phyloP scores from a whole-genome alignment of 2,113 vertebrate species.

The Mesoclemmys tuberculata region DNA sequence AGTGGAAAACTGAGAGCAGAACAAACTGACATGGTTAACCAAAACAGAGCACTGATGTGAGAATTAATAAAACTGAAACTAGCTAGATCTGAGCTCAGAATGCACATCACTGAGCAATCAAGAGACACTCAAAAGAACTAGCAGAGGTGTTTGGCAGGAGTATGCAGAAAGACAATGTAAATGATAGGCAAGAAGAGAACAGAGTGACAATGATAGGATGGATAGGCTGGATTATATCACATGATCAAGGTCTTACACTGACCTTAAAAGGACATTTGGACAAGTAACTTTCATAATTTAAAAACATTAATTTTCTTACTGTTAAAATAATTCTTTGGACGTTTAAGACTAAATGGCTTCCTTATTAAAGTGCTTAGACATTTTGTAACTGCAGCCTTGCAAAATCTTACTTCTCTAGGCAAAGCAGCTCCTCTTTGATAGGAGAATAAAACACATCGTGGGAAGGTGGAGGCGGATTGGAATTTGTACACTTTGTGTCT shows the following conservation, averaged over 20 bases:
- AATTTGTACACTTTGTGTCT: background rate
- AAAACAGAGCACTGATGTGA: background rate
- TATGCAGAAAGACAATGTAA: background rate
- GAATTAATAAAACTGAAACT: background rate
- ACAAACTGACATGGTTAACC: background rate
- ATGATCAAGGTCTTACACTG: background rate
- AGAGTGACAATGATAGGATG: background rate
- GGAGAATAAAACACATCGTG: background rate
- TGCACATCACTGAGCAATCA: background rate
- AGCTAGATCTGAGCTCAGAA: background rate
- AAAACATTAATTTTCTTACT: background rate
- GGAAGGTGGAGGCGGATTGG: background rate
- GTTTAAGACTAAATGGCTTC: background rate
- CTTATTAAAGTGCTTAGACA: background rate
- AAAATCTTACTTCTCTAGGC: background rate
- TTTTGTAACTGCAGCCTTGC: background rate
- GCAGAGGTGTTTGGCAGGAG: background rate
- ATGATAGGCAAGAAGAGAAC: background rate
- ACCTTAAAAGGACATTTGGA: background rate
- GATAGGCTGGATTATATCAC: background rate
- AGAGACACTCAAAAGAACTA: background rate
- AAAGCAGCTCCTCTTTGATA: background rate
- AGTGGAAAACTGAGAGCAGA: background rate
- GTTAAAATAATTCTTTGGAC: background rate
- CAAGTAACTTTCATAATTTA: background rate